These are phyloP conservation scores for Tineola bisselliella DNA, from an alignment of 2,888 invertebrate species.

Conservation along the genomic window DNA sequence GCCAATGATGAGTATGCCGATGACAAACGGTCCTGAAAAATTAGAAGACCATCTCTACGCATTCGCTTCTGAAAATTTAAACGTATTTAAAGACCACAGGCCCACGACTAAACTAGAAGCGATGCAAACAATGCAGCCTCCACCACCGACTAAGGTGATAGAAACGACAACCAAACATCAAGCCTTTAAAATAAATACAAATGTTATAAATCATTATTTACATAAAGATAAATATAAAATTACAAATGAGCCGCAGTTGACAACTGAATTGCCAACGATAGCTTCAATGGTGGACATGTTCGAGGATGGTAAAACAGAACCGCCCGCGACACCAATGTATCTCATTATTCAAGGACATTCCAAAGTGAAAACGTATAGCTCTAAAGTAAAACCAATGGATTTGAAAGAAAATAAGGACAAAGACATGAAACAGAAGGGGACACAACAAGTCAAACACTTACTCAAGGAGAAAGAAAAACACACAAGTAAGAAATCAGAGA, in stretches of 20 bases:
- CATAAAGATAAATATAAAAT: conserved; percentile 25
- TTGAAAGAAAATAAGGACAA: conserved; percentile 46
- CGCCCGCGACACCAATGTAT: conserved; percentile 73
- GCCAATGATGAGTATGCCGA: conserved; percentile 59
- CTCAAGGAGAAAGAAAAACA: conserved; percentile 52
- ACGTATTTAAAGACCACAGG: conserved; percentile 42
- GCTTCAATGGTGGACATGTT: conserved; percentile 67
- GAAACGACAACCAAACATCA: conserved; percentile 30
- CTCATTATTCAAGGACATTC: conserved; percentile 87
- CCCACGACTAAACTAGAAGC: conserved; percentile 43
- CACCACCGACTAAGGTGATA: conserved; percentile 38
- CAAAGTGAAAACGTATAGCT: conserved; percentile 85
- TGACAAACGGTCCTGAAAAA: conserved; percentile 45
- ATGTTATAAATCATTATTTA: conserved; percentile 26
- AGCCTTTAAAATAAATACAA: conserved; percentile 33
- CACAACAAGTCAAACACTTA: conserved; percentile 67
- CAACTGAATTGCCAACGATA: conserved; percentile 55
- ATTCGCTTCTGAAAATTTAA: conserved; percentile 51
- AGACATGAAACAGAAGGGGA: conserved; percentile 59
- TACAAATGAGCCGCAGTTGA: conserved; percentile 53
- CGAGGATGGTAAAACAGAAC: conserved; percentile 39
- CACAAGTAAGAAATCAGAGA: conserved; percentile 34
- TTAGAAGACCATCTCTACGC: conserved; percentile 54
- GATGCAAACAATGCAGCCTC: conserved; percentile 72
- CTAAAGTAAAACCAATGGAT: conserved; percentile 53